phyloP scores from a whole-genome alignment of 2,113 vertebrate genomes.

The Lycocorax pyrrhopterus region DNA sequence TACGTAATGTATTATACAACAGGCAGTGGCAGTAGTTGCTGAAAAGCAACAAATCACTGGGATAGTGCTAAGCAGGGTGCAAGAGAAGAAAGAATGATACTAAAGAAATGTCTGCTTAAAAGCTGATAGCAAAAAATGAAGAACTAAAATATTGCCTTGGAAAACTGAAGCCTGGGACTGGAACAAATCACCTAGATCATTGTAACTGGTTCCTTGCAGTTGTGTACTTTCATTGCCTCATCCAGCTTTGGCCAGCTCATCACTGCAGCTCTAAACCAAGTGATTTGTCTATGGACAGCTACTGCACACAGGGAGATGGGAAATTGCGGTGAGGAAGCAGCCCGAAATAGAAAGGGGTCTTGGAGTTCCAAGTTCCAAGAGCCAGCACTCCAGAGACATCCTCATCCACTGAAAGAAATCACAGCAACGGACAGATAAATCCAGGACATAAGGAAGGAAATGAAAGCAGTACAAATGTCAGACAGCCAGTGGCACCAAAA shows the following conservation, averaged over 20 bases:
- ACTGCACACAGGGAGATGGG: neutral
- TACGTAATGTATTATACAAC: rapidly evolving
- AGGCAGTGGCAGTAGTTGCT: neutral
- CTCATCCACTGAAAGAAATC: neutral
- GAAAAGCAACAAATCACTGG: neutral
- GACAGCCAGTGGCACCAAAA: neutral
- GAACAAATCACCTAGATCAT: neutral
- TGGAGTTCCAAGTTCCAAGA: neutral
- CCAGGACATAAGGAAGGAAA: neutral
- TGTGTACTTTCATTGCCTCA: neutral
- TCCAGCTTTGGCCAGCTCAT: neutral
- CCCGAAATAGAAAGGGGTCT: neutral
- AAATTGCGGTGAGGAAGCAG: neutral
- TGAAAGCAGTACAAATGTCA: neutral
- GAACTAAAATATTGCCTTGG: neutral
- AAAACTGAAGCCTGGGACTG: neutral
- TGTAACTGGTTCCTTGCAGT: neutral
- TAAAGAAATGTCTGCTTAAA: neutral
- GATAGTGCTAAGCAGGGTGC: neutral
- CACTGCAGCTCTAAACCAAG: neutral
- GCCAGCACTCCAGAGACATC: neutral
- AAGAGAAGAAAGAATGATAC: neutral
- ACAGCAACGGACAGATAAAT: neutral
- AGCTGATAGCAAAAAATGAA: neutral
- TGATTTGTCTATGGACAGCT: neutral